A percentile compares a stretch with the other conserved stretches of the same genome.
These are phyloP conservation scores for Caligus rogercresseyi DNA, from an alignment of 1,140 invertebrate genomes.

Conservation along the genomic window DNA sequence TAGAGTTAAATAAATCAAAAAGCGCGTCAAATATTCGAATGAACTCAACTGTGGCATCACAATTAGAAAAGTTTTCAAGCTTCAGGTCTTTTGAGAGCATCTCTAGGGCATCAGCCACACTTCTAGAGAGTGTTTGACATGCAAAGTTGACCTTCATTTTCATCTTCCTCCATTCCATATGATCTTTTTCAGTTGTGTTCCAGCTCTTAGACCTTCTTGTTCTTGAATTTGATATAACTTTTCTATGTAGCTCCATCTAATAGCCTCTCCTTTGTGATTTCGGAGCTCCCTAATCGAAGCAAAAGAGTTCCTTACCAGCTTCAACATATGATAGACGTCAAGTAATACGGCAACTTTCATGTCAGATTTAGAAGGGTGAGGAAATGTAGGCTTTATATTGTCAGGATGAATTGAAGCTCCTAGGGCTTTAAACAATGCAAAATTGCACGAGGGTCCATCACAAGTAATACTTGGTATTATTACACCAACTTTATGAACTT, in stretches of 20 bases:
- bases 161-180: constrained; percentile 11
- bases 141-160: constrained; percentile 16
- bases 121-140: background rate
- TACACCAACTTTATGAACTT: constrained; percentile 4
- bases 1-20: constrained; percentile 23
- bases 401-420: background rate
- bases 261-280: background rate
- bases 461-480: background rate
- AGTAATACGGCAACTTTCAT: constrained; percentile 1
- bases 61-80: background rate
- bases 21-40: constrained; percentile 15
- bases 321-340: background rate
- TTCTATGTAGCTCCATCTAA: background rate
- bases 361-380: background rate
- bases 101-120: constrained; percentile 15
- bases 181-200: constrained; percentile 10
- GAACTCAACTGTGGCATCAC: constrained; percentile 7
- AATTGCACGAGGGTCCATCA: constrained; percentile 5
- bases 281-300: background rate
- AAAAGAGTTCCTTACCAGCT: constrained; percentile 8
- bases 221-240: constrained; percentile 1
- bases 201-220: constrained; percentile 4
- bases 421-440: background rate
- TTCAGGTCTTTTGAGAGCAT: background rate
- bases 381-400: background rate